Conservation (phyloP, 2,888 invertebrate species). For the Mantis religiosa region DNA sequence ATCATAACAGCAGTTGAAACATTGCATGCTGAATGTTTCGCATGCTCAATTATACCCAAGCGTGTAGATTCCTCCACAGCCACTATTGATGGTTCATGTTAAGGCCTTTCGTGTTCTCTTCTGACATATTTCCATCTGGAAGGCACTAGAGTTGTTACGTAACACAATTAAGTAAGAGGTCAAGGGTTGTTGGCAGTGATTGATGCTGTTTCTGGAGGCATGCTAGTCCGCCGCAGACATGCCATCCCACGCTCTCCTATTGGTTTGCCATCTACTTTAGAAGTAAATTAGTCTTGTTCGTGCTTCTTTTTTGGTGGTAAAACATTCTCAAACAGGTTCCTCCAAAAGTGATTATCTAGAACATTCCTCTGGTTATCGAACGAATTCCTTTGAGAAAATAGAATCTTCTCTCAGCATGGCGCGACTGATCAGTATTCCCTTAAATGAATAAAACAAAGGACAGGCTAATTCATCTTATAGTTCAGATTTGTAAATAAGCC, state of each 20-base stretch:
- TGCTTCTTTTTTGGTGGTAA: neutral
- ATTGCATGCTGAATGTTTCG: too few relatives aligned
- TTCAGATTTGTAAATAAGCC: too few relatives aligned
- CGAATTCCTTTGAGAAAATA: neutral
- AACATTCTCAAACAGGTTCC: neutral
- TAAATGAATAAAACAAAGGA: too few relatives aligned
- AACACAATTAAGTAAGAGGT: neutral
- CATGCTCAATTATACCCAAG: neutral
- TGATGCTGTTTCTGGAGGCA: neutral
- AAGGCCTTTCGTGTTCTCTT: neutral
- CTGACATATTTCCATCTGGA: neutral
- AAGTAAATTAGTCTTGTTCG: neutral
- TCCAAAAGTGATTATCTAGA: neutral
- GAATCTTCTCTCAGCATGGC: neutral
- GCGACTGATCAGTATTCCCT: too few relatives aligned
- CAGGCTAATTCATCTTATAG: too few relatives aligned
- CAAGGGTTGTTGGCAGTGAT: neutral
- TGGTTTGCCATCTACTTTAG: neutral
- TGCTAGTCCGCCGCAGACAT: neutral
- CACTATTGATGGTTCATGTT: neutral
- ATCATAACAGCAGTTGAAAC: too few relatives aligned
- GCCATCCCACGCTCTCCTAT: neutral
- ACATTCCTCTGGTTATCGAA: neutral
- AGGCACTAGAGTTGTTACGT: neutral
- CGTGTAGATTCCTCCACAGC: neutral